Evolutionary conservation across 2,797 vertebrate species (phyloP).

Genomic region (Acestrorhynchus altus): DNA sequence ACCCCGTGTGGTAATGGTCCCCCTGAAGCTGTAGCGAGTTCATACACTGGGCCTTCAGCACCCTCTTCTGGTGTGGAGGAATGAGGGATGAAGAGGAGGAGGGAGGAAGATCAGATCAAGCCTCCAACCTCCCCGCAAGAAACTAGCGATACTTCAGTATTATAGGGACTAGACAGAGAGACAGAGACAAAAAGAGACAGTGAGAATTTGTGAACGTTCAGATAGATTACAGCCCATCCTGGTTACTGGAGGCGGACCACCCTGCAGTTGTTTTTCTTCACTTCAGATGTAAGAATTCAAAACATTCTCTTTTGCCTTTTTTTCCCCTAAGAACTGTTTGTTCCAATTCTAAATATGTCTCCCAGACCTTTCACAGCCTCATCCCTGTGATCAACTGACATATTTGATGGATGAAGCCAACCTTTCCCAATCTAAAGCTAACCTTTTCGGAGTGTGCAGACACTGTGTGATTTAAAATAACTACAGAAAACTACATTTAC

Average conservation of each 20-base stretch:
- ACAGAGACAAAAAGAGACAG: background rate
- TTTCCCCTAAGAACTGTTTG: too few species aligned
- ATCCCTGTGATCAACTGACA: too few species aligned
- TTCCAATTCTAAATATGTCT: too few species aligned
- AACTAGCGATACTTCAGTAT: conserved; percentile 87
- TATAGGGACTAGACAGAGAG: conserved; percentile 83
- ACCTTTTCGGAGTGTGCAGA: too few species aligned
- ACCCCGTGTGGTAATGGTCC: conserved; percentile 37
- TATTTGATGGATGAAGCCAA: too few species aligned
- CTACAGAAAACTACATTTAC: too few species aligned
- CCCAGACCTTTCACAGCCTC: too few species aligned
- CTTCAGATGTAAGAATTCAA: background rate
- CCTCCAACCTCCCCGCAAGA: conserved; percentile 56
- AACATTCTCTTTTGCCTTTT: too few species aligned
- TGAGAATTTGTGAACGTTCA: background rate
- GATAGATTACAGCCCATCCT: background rate
- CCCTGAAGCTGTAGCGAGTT: conserved; percentile 36
- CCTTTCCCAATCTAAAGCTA: too few species aligned
- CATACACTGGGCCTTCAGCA: conserved; percentile 55
- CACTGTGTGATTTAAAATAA: too few species aligned
- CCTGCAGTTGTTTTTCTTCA: background rate
- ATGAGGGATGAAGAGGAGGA: conserved; percentile 59
- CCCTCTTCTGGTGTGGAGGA: conserved; percentile 67
- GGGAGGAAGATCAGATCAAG: conserved; percentile 36
- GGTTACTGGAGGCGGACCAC: background rate